Evolutionary conservation across 2,113 vertebrate genomes (phyloP).

Genomic region (Plestiodon gilberti): DNA sequence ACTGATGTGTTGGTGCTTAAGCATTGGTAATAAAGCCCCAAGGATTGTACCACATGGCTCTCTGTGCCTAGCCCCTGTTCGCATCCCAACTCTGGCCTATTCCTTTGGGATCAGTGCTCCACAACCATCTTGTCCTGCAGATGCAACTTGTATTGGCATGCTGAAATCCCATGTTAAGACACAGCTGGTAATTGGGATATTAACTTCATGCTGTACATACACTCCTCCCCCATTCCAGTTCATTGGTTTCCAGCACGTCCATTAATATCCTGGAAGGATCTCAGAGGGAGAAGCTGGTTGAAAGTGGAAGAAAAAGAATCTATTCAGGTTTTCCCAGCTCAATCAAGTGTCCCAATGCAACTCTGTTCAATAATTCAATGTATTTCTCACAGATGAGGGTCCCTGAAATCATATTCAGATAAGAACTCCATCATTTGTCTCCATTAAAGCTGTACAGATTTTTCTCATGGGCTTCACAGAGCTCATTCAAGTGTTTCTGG

Average conservation of each 20-base stretch:
- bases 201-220: neutral
- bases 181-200: constrained; percentile 4
- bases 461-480: neutral
- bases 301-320: neutral
- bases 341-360: neutral
- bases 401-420: neutral
- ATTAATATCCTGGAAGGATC: neutral
- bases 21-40: neutral
- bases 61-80: neutral
- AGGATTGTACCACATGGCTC: neutral
- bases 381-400: neutral
- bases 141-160: neutral
- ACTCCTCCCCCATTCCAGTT: neutral
- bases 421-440: neutral
- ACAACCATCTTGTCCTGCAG: neutral
- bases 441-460: neutral
- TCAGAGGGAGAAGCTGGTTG: neutral
- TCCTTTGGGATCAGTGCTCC: neutral
- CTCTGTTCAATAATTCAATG: neutral
- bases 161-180: constrained; percentile 3
- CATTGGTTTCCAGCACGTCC: neutral
- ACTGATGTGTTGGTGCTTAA: neutral
- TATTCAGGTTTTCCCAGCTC: neutral
- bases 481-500: neutral
- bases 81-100: neutral